Evolutionary conservation across 1,140 invertebrate genomes (phyloP).

Genomic region (Anoplolepis gracilipes): DNA sequence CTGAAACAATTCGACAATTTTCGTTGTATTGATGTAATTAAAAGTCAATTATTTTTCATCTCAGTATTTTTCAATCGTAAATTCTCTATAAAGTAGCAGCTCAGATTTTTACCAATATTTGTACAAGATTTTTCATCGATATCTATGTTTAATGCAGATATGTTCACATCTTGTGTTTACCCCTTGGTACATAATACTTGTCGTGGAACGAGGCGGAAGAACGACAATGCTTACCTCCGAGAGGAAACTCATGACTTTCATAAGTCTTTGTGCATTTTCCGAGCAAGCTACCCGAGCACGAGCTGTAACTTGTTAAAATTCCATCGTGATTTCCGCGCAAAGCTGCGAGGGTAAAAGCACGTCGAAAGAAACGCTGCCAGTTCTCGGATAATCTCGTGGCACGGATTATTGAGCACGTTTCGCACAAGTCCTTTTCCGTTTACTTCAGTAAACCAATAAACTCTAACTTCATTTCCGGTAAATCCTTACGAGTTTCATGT

Average conservation of each 20-base stretch:
- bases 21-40: constrained; percentile 24
- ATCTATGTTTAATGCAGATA: constrained; percentile 25
- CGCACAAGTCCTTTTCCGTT: constrained; percentile 73
- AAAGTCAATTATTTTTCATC: constrained; percentile 19
- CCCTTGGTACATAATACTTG: constrained; percentile 39
- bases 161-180: constrained; percentile 43
- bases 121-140: constrained; percentile 10
- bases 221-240: constrained; percentile 32
- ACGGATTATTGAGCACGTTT: constrained; percentile 76
- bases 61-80: constrained; percentile 23
- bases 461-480: constrained; percentile 75
- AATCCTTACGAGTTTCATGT: constrained; percentile 69
- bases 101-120: too few relatives aligned
- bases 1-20: background rate
- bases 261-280: constrained; percentile 63
- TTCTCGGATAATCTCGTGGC: constrained; percentile 71
- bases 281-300: constrained; percentile 22
- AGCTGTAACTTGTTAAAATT: constrained; percentile 72
- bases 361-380: constrained; percentile 69
- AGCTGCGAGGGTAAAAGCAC: constrained; percentile 43
- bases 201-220: constrained; percentile 40
- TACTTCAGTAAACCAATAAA: constrained; percentile 75
- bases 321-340: constrained; percentile 67
- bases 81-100: background rate
- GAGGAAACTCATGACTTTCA: constrained; percentile 66